These are phyloP conservation scores for Loriculus beryllinus DNA, from an alignment of 2,797 vertebrate genomes.

Conservation along the genomic window DNA sequence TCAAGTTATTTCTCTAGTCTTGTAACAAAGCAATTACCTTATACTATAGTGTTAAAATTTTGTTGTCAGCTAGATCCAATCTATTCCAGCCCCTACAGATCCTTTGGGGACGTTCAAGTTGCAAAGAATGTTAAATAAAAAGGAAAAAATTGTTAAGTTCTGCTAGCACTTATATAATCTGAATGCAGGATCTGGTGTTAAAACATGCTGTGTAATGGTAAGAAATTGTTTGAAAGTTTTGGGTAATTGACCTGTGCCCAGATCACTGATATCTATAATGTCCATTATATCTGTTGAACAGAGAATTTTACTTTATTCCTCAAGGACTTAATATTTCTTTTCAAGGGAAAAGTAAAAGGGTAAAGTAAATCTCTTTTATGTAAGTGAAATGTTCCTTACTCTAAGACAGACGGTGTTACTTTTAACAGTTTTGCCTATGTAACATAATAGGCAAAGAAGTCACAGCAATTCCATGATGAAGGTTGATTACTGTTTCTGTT, in stretches of 20 bases:
- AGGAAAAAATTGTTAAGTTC: neutral
- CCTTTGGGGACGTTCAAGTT: neutral
- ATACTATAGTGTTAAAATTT: neutral
- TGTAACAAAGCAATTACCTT: neutral
- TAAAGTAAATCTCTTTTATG: neutral
- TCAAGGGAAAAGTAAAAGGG: neutral
- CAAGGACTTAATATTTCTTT: neutral
- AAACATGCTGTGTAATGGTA: neutral
- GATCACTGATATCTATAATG: neutral
- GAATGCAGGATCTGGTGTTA: neutral
- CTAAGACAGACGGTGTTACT: neutral
- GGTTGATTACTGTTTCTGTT: neutral
- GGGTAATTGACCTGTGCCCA: neutral
- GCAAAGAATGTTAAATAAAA: neutral
- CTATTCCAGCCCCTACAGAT: neutral
- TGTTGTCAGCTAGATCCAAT: neutral
- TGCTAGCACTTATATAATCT: neutral
- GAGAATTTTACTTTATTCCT: neutral
- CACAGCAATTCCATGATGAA: neutral
- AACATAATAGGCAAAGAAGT: neutral
- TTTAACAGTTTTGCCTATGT: neutral
- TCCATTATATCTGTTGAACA: neutral
- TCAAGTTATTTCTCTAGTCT: neutral
- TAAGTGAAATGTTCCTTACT: neutral
- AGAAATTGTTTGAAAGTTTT: neutral